These are phyloP conservation scores for Hyperoplus immaculatus DNA, from an alignment of 2,797 vertebrate genomes.

Conservation along the genomic window DNA sequence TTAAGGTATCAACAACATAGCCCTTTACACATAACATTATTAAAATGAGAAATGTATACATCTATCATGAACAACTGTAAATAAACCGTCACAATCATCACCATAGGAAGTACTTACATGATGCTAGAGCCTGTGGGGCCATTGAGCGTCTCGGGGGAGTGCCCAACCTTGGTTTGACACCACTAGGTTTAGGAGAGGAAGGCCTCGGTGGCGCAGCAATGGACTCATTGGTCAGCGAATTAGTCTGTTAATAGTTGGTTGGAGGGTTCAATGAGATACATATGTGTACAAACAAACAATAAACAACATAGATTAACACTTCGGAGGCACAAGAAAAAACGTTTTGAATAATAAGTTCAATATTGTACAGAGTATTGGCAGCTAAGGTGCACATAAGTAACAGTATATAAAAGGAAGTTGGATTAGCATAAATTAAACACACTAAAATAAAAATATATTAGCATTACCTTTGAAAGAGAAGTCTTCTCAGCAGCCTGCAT, in stretches of 20 bases:
- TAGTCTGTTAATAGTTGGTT: slow-evolving; percentile 68
- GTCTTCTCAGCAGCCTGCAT: slow-evolving; percentile 84
- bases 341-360: background rate
- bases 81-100: background rate
- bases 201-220: slow-evolving; percentile 58
- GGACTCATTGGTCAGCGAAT: slow-evolving; percentile 69
- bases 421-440: background rate
- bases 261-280: slow-evolving; percentile 1
- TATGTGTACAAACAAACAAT: background rate
- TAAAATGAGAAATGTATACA: background rate
- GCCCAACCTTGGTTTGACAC: slow-evolving; percentile 62
- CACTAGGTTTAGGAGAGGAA: slow-evolving; percentile 57
- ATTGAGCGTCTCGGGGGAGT: slow-evolving; percentile 64
- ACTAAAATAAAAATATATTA: background rate
- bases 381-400: background rate
- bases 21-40: background rate
- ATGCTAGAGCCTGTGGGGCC: slow-evolving; percentile 36
- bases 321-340: background rate
- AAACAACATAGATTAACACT: background rate
- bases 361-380: background rate
- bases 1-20: background rate
- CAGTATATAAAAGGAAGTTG: background rate
- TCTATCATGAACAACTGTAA: background rate
- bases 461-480: slow-evolving; percentile 81
- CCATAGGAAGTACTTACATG: slow-evolving; percentile 45